Conservation (phyloP, 2,113 vertebrate genomes). For the Jaculus jaculus region DNA sequence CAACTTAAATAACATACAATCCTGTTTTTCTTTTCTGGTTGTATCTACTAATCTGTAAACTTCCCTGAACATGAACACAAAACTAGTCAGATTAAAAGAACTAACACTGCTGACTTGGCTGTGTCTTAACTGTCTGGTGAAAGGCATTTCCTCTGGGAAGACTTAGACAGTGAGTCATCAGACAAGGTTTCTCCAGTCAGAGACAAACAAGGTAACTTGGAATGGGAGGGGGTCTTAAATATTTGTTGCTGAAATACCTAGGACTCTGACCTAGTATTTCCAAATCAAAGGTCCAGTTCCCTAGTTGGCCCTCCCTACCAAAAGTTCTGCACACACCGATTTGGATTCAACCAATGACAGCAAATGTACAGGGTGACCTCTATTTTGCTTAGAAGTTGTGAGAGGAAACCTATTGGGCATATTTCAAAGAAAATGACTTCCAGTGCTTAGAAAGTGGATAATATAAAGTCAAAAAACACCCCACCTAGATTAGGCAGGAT, state of each 20-base stretch:
- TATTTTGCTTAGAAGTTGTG: neutral
- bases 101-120: neutral
- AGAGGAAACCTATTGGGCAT: neutral
- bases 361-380: neutral
- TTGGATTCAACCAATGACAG: neutral
- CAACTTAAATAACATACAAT: neutral
- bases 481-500: neutral
- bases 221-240: neutral
- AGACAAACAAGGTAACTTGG: too few relatives aligned
- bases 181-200: neutral
- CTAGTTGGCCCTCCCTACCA: neutral
- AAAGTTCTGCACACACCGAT: neutral
- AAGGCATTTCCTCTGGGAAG: neutral
- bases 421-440: neutral
- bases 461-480: neutral
- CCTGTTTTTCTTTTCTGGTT: neutral
- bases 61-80: neutral
- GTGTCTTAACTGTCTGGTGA: neutral
- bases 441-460: neutral
- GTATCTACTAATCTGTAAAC: neutral
- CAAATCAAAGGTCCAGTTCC: neutral
- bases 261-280: neutral
- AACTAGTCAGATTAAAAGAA: neutral
- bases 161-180: rapidly evolving
- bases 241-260: neutral